These are phyloP conservation scores for Leptosomus discolor DNA, from an alignment of 2,113 vertebrate species.

Conservation along the genomic window DNA sequence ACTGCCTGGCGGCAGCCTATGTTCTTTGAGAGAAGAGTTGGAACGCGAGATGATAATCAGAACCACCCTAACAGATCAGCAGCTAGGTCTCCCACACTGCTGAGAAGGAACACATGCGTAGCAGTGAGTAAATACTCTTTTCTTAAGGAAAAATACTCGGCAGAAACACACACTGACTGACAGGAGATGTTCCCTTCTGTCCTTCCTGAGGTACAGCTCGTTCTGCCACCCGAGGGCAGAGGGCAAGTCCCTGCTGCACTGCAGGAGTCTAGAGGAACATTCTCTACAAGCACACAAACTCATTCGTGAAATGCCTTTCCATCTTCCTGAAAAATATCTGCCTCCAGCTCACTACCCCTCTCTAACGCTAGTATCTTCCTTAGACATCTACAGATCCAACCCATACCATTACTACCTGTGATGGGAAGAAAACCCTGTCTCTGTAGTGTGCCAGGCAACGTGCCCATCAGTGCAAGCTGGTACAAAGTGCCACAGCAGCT, in stretches of 20 bases:
- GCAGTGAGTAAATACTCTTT: not conserved
- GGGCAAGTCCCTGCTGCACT: not conserved
- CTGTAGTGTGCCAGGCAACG: not conserved
- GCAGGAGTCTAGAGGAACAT: too few relatives aligned
- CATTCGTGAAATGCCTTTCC: not conserved
- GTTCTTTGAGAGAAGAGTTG: too few relatives aligned
- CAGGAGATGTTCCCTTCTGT: not conserved
- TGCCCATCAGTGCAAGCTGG: not conserved
- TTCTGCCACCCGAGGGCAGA: not conserved
- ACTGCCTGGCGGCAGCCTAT: too few relatives aligned
- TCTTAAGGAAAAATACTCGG: not conserved
- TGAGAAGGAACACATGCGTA: rapidly evolving
- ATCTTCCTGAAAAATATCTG: not conserved
- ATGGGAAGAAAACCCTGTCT: not conserved
- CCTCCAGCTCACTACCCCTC: rapidly evolving
- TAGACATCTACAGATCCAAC: too few relatives aligned
- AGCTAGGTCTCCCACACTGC: not conserved
- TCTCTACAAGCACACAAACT: not conserved
- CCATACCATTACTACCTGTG: not conserved
- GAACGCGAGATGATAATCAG: not conserved
- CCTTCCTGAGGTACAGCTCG: not conserved
- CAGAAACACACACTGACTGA: not conserved
- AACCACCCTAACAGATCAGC: not conserved
- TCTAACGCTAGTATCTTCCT: not conserved
- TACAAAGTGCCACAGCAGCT: not conserved